Evolutionary conservation across 2,888 invertebrate genomes (phyloP).

Genomic region (Microctonus brassicae): DNA sequence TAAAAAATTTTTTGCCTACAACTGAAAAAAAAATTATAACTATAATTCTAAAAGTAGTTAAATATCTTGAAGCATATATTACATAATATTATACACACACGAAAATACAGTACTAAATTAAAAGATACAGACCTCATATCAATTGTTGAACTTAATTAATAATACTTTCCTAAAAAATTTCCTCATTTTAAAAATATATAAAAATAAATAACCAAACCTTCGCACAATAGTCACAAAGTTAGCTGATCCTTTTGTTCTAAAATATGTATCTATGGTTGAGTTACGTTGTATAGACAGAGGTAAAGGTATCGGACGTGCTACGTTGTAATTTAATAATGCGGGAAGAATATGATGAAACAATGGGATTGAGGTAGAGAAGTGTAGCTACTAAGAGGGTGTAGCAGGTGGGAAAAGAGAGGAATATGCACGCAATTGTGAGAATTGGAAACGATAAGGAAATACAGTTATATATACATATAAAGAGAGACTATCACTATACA

Average conservation of each 20-base stretch:
- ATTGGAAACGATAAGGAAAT: conserved; percentile 33
- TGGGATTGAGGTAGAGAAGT: conserved; percentile 16
- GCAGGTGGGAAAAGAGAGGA: background rate
- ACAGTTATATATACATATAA: background rate
- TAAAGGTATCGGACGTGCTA: conserved; percentile 17
- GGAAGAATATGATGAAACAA: conserved; percentile 32
- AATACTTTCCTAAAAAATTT: too few species aligned
- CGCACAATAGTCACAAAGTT: too few species aligned
- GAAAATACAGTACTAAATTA: too few species aligned
- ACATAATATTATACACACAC: too few species aligned
- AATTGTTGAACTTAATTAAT: too few species aligned
- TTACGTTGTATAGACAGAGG: background rate
- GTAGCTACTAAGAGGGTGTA: background rate
- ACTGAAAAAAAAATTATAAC: too few species aligned
- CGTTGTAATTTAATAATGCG: conserved; percentile 35
- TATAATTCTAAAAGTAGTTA: too few species aligned
- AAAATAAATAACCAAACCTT: too few species aligned
- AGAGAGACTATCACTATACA: conserved; percentile 14
- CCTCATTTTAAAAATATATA: too few species aligned
- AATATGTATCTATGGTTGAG: background rate
- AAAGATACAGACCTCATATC: too few species aligned
- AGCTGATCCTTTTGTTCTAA: background rate
- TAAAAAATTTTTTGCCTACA: too few species aligned
- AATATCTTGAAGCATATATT: too few species aligned
- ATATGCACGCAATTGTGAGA: conserved; percentile 27